Evolutionary conservation across 1,140 invertebrate species (phyloP), one percentile per base, ranked within the genome.

Genomic region (Drosophila ogumai): DNA sequence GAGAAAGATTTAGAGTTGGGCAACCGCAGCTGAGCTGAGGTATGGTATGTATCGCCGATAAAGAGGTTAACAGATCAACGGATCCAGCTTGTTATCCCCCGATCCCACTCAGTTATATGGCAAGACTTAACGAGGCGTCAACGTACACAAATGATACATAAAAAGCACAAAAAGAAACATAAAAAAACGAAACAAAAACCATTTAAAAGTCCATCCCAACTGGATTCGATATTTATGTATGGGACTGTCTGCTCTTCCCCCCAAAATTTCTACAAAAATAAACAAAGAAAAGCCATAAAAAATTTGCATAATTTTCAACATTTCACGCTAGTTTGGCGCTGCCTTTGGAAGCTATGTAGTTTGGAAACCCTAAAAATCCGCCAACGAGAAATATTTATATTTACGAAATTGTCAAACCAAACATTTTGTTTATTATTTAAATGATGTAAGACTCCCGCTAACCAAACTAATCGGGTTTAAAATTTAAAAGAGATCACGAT

Each of bases 281-380:
- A 67, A 80, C 61, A 85, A 80, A 81, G 65, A 85, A 84, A 81
- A 85, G 82, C 76, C 40, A 73, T 73, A 73, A 85, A 72, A 36
- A 50, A 79, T 84, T 84, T 84, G 73, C 81, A 84, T 84, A 81
- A 77, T 84, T 77, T 84, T 71, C 76, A 84, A 82, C 71, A 84
- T 69, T 79, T 79, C 31, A 79, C 61, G 79, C 79, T 67, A 55
- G 47, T 56, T 52, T 50, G 49, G 34, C 31, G 47, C 57, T 54
- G 28, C 3, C 54, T 61, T 61, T 61, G 32, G 47, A 6, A 19
- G 22, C 38, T 50, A 15, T 28, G 31, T 32, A n/a, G 43, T 74
- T 74, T 61, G 60, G 58, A 77, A 81, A 69, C 41, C 52, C 41
- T 31, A 34, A 69, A 84, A 84, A 77, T 81, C 81, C 81, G 81